phyloP scores from a whole-genome alignment of 2,797 vertebrate species.

The Macroramphosus scolopax region DNA sequence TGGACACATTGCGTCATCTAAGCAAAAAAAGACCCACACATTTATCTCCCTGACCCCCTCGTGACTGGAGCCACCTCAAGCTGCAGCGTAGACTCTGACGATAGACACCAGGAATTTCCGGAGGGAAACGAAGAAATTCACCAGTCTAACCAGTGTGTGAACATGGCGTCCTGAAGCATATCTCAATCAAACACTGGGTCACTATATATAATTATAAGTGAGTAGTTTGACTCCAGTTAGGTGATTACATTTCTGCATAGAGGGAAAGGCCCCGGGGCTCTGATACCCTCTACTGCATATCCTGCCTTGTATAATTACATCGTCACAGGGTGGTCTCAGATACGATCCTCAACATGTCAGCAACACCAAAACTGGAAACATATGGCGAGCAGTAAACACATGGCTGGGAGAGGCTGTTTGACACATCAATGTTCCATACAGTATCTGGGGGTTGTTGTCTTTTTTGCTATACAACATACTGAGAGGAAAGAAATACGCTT shows the following conservation, averaged over 20 bases:
- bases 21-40: too few species aligned
- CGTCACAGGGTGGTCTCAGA: constrained; percentile 55
- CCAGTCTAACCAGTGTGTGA: too few species aligned
- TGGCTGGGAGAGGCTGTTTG: constrained; percentile 9
- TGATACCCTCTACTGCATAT: constrained; percentile 47
- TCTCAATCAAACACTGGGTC: too few species aligned
- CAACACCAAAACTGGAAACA: constrained; percentile 56
- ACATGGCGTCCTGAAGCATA: too few species aligned
- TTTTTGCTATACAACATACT: constrained; percentile 80
- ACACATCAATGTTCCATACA: constrained; percentile 35
- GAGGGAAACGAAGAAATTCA: too few species aligned
- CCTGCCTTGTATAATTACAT: constrained; percentile 55
- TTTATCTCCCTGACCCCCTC: too few species aligned
- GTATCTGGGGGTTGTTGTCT: constrained; percentile 81
- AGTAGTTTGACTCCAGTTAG: constrained; percentile 44
- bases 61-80: too few species aligned
- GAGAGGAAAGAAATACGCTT: constrained; percentile 41
- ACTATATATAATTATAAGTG: too few species aligned
- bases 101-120: too few species aligned
- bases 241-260: constrained; percentile 47
- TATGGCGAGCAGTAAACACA: constrained; percentile 50
- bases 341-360: constrained; percentile 35
- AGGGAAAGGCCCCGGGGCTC: constrained; percentile 32
- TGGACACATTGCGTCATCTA: too few species aligned
- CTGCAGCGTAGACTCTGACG: too few species aligned